Base-by-base conservation (phyloP, 2,888 invertebrate species). In the Deilephila porcellus region DNA sequence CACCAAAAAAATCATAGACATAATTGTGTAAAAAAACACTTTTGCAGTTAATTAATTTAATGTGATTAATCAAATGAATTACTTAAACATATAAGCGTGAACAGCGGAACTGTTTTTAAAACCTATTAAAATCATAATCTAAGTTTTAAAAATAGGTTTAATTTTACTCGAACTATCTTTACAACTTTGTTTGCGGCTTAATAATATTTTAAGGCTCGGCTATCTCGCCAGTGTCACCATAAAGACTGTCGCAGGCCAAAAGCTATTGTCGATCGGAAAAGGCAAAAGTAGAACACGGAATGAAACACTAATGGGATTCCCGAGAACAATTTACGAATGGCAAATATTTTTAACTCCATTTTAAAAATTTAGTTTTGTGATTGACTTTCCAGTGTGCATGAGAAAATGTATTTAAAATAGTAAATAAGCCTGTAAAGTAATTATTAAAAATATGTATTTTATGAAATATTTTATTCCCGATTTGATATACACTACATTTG, bases 291-390 rank as follows among this genome's bases (percentile, higher is more conserved):
- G 3, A 64, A 64, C 64, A 64, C 34, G 19, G 37, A 64, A 37
- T 63, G 3, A 45, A 64, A 64, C 37, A 64, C 64, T 34, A 63
- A 32, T 34, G 32, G 56, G 56, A 56, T 56, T 56, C 56, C 56
- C 19, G 19, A 56, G 56, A 56, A 56, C n/a, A 56, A 56, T 56
- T 56, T 56, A 56, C n/a, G 56, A 56, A n/a, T 56, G 56, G 56
- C 1, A 56, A 56, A 56, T 56, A n/a, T 56, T 56, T 56, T 56
- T 56, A 56, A 4, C 17, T 56, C 4, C 56, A 1, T 56, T n/a
- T n/a, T n/a, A 2, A 14, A 56, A 56, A 56, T 56, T 17, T 19
- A 56, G 56, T 6, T n/a, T 56, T 56, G 45, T 45, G 11, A 45
- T 14, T 45, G 3, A 14, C 3, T 45, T 37, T 8, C 45, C 11